Evolutionary conservation across 2,797 vertebrate genomes (phyloP), one percentile per base, ranked within the genome.

Genomic region (Danio tinwini): DNA sequence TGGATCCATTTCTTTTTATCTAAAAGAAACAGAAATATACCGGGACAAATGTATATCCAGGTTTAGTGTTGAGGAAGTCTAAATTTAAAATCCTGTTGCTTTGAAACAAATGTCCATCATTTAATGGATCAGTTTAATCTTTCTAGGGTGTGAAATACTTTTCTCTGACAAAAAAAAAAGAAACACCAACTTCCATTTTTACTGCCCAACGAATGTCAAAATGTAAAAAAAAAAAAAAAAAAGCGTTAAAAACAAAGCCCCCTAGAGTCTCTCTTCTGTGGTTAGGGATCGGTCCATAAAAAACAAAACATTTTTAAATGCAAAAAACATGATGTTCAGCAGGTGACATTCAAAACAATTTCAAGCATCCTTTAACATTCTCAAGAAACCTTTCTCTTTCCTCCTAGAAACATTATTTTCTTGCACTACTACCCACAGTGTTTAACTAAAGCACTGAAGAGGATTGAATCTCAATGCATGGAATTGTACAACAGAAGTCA

Each of bases 401-500:
- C 50, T 42, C 44, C 70, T 40, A 61, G 13, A 78, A 70, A 70
- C 56, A 12, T 13, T 45, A 61, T 74, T 59, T 70, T 52, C 9
- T 2, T 29, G 55, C 53, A 59, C 53, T 69, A 14, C 14, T 50
- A 69, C 45, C 29, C 56, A 29, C 42, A 71, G 47, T 71, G 47
- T 63, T 78, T 53, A 44, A 53, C 56, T 53, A 17, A 63, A 52
- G 19, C 37, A 78, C 6, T 64, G 42, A 14, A 52, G 12, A 71
- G 39, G 58, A 17, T 6, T 74, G 52, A 68, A 68, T 49, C 53
- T 39, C 53, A 67, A 67, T 29, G 40, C 21, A 65, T 42, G 39
- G 64, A 75, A 70, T 76, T 11, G n/a, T 45, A 78, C 42, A 63
- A 63, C 67, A 52, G 5, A 72, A 59, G 16, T 40, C 49, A 74